phyloP scores from a whole-genome alignment of 2,888 invertebrate species.

The Acrobasis repandana region DNA sequence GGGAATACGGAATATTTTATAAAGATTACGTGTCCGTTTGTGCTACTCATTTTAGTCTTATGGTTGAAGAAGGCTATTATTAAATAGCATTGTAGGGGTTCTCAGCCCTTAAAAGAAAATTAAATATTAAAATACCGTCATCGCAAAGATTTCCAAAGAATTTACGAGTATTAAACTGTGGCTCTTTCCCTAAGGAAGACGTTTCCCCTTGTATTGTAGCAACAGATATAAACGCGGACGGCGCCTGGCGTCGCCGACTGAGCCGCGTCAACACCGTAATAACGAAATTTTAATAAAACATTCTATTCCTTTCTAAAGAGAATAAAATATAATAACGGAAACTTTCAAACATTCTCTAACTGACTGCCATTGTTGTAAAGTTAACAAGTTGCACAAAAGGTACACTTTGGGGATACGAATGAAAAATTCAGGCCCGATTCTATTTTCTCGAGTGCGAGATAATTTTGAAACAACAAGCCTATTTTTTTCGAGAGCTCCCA shows the following conservation, averaged over 20 bases:
- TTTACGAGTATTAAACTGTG: slow-evolving; percentile 67
- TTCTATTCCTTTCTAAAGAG: slow-evolving; percentile 45
- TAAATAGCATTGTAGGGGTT: slow-evolving; percentile 43
- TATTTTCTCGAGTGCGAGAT: slow-evolving; percentile 7
- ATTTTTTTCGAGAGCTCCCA: slow-evolving; percentile 50
- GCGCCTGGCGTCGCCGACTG: slow-evolving; percentile 34
- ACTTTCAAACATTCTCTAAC: slow-evolving; percentile 51
- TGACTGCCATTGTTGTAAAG: slow-evolving; percentile 54
- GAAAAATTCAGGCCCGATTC: slow-evolving; percentile 32
- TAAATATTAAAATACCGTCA: slow-evolving; percentile 76
- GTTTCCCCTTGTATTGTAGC: slow-evolving; percentile 40
- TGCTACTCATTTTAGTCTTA: slow-evolving; percentile 45
- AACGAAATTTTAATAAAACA: slow-evolving; percentile 74
- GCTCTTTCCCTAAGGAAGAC: slow-evolving; percentile 54
- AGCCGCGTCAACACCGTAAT: slow-evolving; percentile 58
- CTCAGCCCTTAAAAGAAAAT: slow-evolving; percentile 64
- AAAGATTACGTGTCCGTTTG: slow-evolving; percentile 29
- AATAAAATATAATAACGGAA: slow-evolving; percentile 54
- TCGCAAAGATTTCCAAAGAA: slow-evolving; percentile 65
- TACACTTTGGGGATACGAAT: slow-evolving; percentile 41
- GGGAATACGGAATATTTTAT: slow-evolving; percentile 28
- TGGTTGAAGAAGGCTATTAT: slow-evolving; percentile 44
- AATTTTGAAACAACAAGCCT: slow-evolving; percentile 32
- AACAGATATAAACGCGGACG: slow-evolving; percentile 39
- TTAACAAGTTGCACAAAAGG: slow-evolving; percentile 48